A percentile compares a stretch with the other conserved stretches of the same genome.
Evolutionary conservation across 2,888 invertebrate genomes (phyloP).

Genomic region (Drosophila meridiana): DNA sequence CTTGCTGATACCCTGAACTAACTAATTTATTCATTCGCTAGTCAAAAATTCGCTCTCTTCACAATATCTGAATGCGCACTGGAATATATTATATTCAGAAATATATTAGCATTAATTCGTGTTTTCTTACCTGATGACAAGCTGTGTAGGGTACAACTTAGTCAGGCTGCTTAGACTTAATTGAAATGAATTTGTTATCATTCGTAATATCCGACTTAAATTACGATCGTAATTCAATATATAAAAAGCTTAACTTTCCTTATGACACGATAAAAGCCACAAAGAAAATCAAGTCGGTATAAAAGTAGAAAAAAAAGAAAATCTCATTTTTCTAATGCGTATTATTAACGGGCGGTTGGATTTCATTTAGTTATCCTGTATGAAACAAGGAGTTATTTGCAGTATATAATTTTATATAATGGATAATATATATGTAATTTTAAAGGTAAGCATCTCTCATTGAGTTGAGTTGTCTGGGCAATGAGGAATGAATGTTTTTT

Average conservation of each 20-base stretch:
- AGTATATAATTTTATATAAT: too few species aligned
- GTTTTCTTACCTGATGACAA: not conserved
- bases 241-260: not conserved
- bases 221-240: not conserved
- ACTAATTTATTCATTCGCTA: not conserved
- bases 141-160: constrained; percentile 2
- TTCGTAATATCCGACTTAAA: not conserved
- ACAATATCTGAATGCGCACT: not conserved
- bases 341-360: not conserved
- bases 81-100: not conserved
- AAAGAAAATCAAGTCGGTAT: not conserved
- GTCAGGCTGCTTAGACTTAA: not conserved
- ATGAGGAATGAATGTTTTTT: too few species aligned
- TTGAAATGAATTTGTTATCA: not conserved
- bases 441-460: too few species aligned
- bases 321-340: not conserved
- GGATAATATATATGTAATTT: too few species aligned
- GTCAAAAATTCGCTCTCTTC: not conserved
- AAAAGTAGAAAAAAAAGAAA: not conserved
- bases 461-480: too few species aligned
- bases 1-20: not conserved
- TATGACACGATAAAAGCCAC: not conserved
- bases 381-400: not conserved
- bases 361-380: not conserved
- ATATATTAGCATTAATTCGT: constrained; percentile 1